Base-by-base conservation (phyloP, 2,888 invertebrate species). In the Trachelus stipa region DNA sequence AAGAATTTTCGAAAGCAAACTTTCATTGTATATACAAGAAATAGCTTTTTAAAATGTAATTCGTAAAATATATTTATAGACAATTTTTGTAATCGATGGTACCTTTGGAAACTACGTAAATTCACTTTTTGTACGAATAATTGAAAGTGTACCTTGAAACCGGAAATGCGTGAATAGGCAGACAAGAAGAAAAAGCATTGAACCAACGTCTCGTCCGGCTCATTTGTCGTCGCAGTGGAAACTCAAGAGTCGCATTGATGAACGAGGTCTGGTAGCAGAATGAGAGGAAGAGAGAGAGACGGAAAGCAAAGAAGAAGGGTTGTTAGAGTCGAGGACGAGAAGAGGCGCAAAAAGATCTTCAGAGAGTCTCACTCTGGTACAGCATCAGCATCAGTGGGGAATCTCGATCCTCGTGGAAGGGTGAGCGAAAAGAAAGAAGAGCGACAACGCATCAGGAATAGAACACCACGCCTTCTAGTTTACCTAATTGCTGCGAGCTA, bases 401-500 rank as follows among this genome's bases (percentile, higher is more conserved):
- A 33, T 71, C 71, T 71, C 71, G 31, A 34, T 34, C 33, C 71
- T 71, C 34, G 34, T 33, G 15, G 73, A 40, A 74, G 74, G 75
- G 71, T 34, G 71, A 34, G 71, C 31, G 71, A 71, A 56, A 71
- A 71, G 71, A 71, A 35, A 69, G 80, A 79, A 79, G 80, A 81
- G 80, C 83, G 82, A 78, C 77, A 77, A 80, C 35, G 81, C 77
- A 76, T 88, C 88, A 87, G 86, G 87, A 90, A 90, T 90, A 90
- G 90, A 90, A 90, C 85, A 87, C 87, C 88, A 89, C 90, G 90
- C 89, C 90, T 86, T 87, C 88, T 88, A 86, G 89, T 90, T 90
- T 89, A 88, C 88, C 90, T 90, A 90, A 90, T 90, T 90, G 90
- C 89, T 81, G 87, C 85, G 87, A 87, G 90, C 86, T 85, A 77